Base-by-base conservation (phyloP, 2,888 invertebrate species). In the Eristalis pertinax region DNA sequence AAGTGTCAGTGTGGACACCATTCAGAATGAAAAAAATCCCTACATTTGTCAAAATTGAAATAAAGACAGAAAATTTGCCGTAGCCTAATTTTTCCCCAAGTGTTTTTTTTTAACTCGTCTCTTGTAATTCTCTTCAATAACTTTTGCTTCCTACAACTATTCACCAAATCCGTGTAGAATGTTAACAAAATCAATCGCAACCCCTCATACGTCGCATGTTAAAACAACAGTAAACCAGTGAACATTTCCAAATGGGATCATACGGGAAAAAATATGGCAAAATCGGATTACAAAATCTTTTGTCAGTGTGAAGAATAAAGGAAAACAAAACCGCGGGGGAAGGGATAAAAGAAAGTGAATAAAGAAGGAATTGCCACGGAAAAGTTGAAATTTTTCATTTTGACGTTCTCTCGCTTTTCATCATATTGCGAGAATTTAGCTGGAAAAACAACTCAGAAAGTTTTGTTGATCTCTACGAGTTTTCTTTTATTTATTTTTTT, bases 51-150 rank as follows among this genome's bases (percentile, higher is more conserved):
- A 86, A 86, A 29, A 86, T 50, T 62, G 43, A 62, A 76, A 69
- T 56, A 69, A 65, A 22, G 70, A 56, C 60, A 58, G 22, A 74
- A 58, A 80, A 67, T 62, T 60, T 69, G 32, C 67, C 86, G 82
- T 79, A 84, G 78, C 78, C 82, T 86, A 86, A 78, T 86, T 86
- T 85, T 77, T 73, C 32, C 74, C 58, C 70, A 81, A 85, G 86
- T 86, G 78, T 75, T 78, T 74, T 86, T n/a, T 65, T 50, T 50
- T 50, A 50, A 19, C 50, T 86, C 72, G 86, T 82, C 78, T 86
- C 78, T 82, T 82, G 78, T 77, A 75, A 75, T 72, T 82, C 62
- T 67, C 78, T 74, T 86, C 38, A n/a, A 62, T n/a, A 82, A 70
- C 32, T 78, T 64, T 73, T 41, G 69, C 75, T 77, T 86, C 77